Base-by-base conservation (phyloP, 1,140 invertebrate species). In the Nephotettix cincticeps region DNA sequence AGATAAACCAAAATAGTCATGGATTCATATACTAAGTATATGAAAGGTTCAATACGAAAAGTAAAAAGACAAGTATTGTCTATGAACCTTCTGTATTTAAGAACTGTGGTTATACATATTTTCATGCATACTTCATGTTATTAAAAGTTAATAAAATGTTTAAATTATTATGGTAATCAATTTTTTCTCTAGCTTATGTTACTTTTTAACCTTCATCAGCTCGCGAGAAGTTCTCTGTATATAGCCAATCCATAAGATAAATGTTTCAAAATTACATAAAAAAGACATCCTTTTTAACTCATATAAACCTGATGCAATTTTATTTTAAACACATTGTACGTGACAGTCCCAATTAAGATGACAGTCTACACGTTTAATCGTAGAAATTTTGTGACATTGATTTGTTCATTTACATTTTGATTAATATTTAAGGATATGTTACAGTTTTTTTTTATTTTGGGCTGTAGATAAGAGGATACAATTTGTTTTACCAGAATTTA, bases 1-100 rank as follows among this genome's bases (percentile, higher is more conserved):
- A n/a, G n/a, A n/a, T n/a, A n/a, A n/a, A n/a, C n/a, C n/a, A n/a
- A n/a, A n/a, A n/a, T n/a, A n/a, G n/a, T n/a, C n/a, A n/a, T n/a
- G n/a, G n/a, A n/a, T n/a, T n/a, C n/a, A n/a, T n/a, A n/a, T n/a
- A n/a, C n/a, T n/a, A n/a, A n/a, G n/a, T n/a, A n/a, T n/a, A n/a
- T n/a, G n/a, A n/a, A n/a, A n/a, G n/a, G n/a, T n/a, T n/a, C n/a
- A n/a, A n/a, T n/a, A n/a, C n/a, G n/a, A n/a, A n/a, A n/a, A n/a
- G n/a, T n/a, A n/a, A n/a, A n/a, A n/a, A n/a, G 36, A 27, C 4
- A n/a, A 51, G 6, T 45, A 43, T 68, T 43, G 66, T 68, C 9
- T 27, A 11, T 68, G 19, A 3, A 19, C 17, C 13, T 28, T 17
- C 32, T 28, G 13, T 68, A 23, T 17, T 1, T 43, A 1, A 40